Conservation (phyloP, 2,113 vertebrate species). For the Rhinoderma darwinii region DNA sequence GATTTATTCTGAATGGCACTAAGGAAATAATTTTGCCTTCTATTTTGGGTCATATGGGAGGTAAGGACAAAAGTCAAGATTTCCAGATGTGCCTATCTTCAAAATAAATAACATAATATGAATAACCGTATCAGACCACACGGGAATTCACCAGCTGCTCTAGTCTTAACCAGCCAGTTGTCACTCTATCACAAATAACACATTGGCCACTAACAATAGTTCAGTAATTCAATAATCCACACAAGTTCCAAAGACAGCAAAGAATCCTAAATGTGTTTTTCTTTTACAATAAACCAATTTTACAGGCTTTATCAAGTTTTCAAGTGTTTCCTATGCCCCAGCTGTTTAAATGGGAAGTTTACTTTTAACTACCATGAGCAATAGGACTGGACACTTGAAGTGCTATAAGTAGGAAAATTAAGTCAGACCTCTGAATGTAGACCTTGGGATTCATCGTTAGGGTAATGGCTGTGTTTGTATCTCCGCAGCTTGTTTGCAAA, state of each 20-base stretch:
- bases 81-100: constrained; percentile 1
- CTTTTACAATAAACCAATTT: background rate
- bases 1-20: background rate
- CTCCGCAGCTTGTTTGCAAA: background rate
- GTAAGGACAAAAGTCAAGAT: background rate
- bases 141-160: constrained; percentile 24
- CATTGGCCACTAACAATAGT: constrained; percentile 11
- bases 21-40: background rate
- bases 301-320: background rate
- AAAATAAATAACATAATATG: background rate
- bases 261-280: background rate
- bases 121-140: constrained; percentile 2
- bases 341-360: background rate
- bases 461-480: background rate
- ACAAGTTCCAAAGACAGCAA: background rate
- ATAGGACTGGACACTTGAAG: background rate
- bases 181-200: constrained; percentile 29
- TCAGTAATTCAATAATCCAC: background rate
- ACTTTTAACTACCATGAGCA: background rate
- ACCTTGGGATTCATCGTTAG: background rate
- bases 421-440: background rate
- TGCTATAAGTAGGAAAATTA: background rate
- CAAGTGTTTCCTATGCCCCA: background rate
- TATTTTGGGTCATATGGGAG: background rate
- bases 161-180: background rate